Percentiles rank a stretch among this genome's conserved stretches.
These are phyloP conservation scores for Neoarius graeffei DNA, from an alignment of 2,113 vertebrate genomes.

Conservation along the genomic window DNA sequence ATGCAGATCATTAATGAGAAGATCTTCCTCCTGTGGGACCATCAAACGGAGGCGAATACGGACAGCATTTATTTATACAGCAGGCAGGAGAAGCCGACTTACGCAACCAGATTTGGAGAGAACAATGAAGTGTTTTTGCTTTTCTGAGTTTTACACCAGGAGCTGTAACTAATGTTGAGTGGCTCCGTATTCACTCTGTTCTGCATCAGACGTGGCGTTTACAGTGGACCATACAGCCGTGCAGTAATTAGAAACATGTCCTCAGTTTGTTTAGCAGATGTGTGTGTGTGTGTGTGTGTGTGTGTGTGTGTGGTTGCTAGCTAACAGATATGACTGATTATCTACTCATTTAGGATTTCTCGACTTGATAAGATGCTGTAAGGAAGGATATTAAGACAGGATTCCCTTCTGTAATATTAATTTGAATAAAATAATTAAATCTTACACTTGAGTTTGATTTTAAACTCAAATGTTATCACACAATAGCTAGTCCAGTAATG, in stretches of 20 bases:
- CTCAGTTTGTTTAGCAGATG: background rate
- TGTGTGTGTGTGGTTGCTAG: background rate
- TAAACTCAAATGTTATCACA: background rate
- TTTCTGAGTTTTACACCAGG: background rate
- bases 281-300: background rate
- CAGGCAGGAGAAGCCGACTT: background rate
- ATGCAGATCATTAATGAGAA: background rate
- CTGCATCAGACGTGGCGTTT: background rate
- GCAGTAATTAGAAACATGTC: no score
- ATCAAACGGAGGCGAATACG: background rate
- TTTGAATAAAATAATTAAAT: background rate
- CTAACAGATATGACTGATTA: background rate
- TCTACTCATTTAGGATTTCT: background rate
- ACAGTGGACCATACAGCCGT: background rate
- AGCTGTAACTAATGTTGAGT: background rate
- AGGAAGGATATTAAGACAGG: background rate
- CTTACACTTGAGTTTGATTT: background rate
- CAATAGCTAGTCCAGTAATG: background rate
- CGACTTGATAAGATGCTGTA: background rate
- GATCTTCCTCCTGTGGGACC: slow-evolving; percentile 13
- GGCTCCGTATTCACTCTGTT: background rate
- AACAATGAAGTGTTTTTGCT: background rate
- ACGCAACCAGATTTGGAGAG: background rate
- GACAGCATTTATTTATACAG: background rate
- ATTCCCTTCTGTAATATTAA: background rate